Evolutionary conservation across 2,888 invertebrate species (phyloP).

Genomic region (Strigamia crassipes): DNA sequence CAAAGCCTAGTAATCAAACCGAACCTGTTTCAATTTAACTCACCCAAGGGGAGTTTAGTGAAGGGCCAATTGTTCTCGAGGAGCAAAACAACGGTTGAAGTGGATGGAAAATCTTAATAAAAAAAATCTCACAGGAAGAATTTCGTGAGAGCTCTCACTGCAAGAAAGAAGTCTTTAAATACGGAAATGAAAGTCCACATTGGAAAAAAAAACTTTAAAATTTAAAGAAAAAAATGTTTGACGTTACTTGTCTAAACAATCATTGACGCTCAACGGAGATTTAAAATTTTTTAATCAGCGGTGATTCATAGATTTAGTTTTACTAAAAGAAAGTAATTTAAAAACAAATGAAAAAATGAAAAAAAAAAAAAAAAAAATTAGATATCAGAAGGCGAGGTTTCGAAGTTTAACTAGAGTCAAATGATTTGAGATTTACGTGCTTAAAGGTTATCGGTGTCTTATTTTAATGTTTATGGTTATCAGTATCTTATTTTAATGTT

Average conservation of each 20-base stretch:
- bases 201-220: background rate
- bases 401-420: background rate
- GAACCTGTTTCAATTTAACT: background rate
- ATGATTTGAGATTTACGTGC: background rate
- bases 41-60: background rate
- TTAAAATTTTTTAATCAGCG: background rate
- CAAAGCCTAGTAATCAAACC: constrained; percentile 12
- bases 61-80: background rate
- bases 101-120: background rate
- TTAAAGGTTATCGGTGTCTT: background rate
- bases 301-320: background rate
- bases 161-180: background rate
- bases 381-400: background rate
- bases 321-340: background rate
- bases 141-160: background rate
- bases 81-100: background rate
- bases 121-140: constrained; percentile 33
- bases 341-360: background rate
- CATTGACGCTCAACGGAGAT: background rate
- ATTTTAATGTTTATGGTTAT: background rate
- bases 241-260: background rate
- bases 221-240: background rate
- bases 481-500: background rate
- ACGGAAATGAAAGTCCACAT: background rate
- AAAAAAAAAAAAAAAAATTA: background rate